phyloP scores from a whole-genome alignment of 2,888 invertebrate species.

The Heliothis peltigera region DNA sequence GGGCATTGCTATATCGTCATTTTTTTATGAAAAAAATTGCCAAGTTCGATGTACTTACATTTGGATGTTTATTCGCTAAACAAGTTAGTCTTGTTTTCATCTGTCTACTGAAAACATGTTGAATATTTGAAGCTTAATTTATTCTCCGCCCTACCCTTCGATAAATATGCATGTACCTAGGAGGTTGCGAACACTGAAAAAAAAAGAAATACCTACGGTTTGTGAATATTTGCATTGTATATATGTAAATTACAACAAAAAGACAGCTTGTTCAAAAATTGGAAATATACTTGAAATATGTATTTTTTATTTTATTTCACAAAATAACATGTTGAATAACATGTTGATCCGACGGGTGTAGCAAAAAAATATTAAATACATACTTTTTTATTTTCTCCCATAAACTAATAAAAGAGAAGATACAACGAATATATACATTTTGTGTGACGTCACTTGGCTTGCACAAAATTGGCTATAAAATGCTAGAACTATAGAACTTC shows the following conservation, averaged over 20 bases:
- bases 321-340: no score
- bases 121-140: constrained; percentile 44
- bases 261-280: not conserved
- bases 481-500: no score
- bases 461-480: no score
- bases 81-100: constrained; percentile 23
- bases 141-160: constrained; percentile 24
- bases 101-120: constrained; percentile 11
- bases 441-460: no score
- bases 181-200: constrained; percentile 5
- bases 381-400: no score
- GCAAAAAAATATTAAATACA: no score
- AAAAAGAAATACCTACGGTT: constrained; percentile 1
- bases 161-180: constrained; percentile 38
- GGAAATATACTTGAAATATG: not conserved
- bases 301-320: not conserved
- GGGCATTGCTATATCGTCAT: not conserved
- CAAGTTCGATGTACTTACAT: not conserved
- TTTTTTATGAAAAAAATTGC: no score
- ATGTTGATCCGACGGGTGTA: no score
- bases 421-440: no score
- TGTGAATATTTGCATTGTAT: not conserved
- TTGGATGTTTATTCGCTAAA: constrained; percentile 2
- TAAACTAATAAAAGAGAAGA: no score
- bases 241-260: not conserved